These are phyloP conservation scores for Macrophya annulata DNA, from an alignment of 2,888 invertebrate genomes.

Conservation along the genomic window DNA sequence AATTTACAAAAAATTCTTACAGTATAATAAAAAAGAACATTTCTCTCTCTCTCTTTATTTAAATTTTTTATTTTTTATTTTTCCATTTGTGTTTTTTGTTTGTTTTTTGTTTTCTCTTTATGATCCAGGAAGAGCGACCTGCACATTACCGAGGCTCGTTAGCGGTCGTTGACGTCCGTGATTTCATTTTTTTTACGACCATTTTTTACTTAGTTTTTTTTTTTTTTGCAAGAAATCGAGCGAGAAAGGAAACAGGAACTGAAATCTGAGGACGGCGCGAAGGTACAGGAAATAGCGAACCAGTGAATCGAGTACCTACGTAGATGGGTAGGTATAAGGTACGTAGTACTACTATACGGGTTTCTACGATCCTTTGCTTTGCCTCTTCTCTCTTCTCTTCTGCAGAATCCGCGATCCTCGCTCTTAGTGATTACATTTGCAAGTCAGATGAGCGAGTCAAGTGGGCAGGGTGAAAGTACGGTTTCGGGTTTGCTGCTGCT, in stretches of 20 bases:
- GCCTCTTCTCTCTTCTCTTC: not conserved
- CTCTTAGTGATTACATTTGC: slow-evolving; percentile 77
- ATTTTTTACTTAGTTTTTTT: too few relatives aligned
- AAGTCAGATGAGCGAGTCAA: slow-evolving; percentile 74
- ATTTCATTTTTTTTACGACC: not conserved
- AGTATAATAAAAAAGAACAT: not conserved
- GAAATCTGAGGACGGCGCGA: slow-evolving; percentile 10
- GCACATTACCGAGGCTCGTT: slow-evolving; percentile 21
- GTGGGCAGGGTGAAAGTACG: slow-evolving; percentile 60
- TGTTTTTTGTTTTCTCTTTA: not conserved
- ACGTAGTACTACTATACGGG: slow-evolving; percentile 2
- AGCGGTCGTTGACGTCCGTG: slow-evolving; percentile 9
- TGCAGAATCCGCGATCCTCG: slow-evolving; percentile 64
- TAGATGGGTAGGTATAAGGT: slow-evolving; percentile 10
- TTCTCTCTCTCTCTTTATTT: not conserved
- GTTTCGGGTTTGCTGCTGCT: slow-evolving; percentile 66
- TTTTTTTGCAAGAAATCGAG: slow-evolving; percentile 17
- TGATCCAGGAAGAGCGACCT: not conserved
- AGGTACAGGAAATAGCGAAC: slow-evolving; percentile 7
- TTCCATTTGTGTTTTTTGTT: not conserved
- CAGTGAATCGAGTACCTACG: not conserved
- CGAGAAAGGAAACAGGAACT: not conserved
- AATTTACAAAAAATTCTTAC: not conserved
- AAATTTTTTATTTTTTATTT: not conserved
- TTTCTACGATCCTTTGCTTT: not conserved